phyloP scores from a whole-genome alignment of 2,113 vertebrate genomes.

The Motacilla alba region DNA sequence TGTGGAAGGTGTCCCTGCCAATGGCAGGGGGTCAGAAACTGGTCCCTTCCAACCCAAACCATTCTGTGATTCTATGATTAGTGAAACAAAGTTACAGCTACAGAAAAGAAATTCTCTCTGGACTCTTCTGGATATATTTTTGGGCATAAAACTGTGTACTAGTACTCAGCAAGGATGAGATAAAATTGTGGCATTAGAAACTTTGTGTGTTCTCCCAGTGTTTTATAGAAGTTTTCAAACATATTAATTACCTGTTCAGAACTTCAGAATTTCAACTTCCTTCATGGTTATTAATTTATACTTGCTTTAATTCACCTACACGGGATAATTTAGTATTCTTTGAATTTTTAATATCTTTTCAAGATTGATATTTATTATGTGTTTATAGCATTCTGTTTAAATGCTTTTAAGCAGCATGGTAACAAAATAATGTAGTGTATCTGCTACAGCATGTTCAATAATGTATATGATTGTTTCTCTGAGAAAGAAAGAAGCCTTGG shows the following conservation, averaged over 20 bases:
- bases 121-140: neutral
- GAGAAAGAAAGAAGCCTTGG: neutral
- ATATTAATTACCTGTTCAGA: neutral
- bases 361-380: conserved; percentile 10
- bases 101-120: neutral
- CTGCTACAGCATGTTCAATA: conserved; percentile 23
- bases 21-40: too few species aligned
- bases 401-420: neutral
- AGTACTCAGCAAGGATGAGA: neutral
- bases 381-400: conserved; percentile 15
- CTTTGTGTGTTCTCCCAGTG: neutral
- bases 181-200: neutral
- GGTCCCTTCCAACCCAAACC: neutral
- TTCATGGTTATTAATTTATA: neutral
- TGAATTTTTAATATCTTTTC: conserved; percentile 20
- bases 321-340: neutral
- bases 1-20: neutral
- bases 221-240: neutral
- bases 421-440: conserved; percentile 33
- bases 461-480: neutral
- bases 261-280: neutral
- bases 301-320: neutral
- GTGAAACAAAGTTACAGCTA: neutral
- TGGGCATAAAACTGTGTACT: neutral
- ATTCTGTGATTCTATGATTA: neutral